Conservation (phyloP, 2,888 invertebrate species). For the Cephonodes hylas region DNA sequence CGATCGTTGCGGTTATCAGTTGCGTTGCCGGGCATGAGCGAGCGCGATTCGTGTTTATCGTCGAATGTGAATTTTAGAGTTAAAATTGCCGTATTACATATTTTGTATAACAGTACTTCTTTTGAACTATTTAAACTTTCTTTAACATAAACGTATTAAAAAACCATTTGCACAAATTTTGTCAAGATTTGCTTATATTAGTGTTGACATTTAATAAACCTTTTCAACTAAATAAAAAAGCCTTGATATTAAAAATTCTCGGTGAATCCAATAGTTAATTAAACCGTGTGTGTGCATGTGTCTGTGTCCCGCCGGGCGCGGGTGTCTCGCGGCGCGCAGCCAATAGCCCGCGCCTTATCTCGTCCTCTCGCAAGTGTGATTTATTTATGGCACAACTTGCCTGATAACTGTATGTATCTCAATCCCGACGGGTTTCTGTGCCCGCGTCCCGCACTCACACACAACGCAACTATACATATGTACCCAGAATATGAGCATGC, state of each 20-base stretch:
- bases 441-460: conserved; percentile 13
- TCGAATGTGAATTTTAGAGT: too few species aligned
- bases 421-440: conserved; percentile 37
- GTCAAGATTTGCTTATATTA: too few species aligned
- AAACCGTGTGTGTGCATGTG: too few species aligned
- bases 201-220: too few species aligned
- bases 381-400: conserved; percentile 53
- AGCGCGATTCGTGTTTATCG: neutral
- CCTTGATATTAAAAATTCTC: too few species aligned
- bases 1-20: conserved; percentile 19
- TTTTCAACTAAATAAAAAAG: too few species aligned
- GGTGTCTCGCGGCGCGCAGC: conserved; percentile 24
- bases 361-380: conserved; percentile 46
- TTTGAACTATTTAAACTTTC: too few species aligned
- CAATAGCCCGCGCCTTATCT: conserved; percentile 54
- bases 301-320: neutral
- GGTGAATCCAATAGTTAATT: too few species aligned
- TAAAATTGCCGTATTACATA: too few species aligned
- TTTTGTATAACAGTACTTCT: too few species aligned
- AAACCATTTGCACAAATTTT: too few species aligned
- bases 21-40: conserved; percentile 11
- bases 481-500: neutral
- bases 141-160: too few species aligned
- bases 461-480: neutral
- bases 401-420: conserved; percentile 54